Evolutionary conservation across 2,113 vertebrate genomes (phyloP), one percentile per base, ranked within the genome.

Genomic region (Lepisosteus oculatus): DNA sequence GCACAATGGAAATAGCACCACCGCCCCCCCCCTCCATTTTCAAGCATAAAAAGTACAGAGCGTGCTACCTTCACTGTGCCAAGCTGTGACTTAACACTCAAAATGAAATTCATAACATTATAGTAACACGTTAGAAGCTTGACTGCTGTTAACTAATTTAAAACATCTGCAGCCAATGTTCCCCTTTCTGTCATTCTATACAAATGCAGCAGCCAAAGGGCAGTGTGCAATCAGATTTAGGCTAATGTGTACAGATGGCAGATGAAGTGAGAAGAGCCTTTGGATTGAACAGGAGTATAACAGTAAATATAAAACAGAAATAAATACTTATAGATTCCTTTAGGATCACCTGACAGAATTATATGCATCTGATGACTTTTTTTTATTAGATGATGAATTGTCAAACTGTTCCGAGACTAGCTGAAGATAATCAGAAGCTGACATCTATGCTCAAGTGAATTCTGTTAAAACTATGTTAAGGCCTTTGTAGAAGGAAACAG

Each of bases 131-230:
- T 29, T 15, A n/a, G 42, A 44, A 89, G 75, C 78, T 80, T 80
- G 82, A 83, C 85, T 89, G 78, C 83, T 85, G 81, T 82, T 88
- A 84, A 84, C 83, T 90, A 83, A 88, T 88, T 85, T 85, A 87
- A 82, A 86, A 87, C 84, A 90, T 89, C 82, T 90, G 85, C 83
- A 78, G 86, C 78, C 80, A 42, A 86, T 84, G 83, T 91, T 90
- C 87, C 88, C 87, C 88, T 86, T 87, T 82, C 70, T 76, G 70
- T 77, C 83, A 85, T 63, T 74, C 62, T 55, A 74, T 70, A 84
- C 74, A 82, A 85, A 87, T 89, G 77, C 72, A 76, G 87, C 85
- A 81, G 0, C 70, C 72, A 79, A 43, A 69, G 66, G 45, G 3
- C 67, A n/a, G 4, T 59, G 17, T 75, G 69, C 65, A 76, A 70